phyloP scores from a whole-genome alignment of 64 coral and sea anemone genomes.

The Dendronephthya gigantea region DNA sequence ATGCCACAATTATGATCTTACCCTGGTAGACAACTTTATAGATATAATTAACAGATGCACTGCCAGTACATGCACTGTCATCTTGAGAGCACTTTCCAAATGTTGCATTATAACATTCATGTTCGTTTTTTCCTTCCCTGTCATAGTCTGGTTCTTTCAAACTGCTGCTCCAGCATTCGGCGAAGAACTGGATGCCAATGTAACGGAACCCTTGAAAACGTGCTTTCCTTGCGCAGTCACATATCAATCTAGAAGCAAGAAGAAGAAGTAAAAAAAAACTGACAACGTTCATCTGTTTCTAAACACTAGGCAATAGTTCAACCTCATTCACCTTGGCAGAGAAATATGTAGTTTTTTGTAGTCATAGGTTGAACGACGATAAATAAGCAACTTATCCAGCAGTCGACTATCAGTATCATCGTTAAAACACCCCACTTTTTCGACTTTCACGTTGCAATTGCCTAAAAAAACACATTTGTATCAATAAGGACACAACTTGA shows the following conservation, averaged over 20 bases:
- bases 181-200: slow-evolving; percentile 25
- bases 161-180: slow-evolving; percentile 17
- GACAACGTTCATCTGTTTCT: no score
- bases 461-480: no score
- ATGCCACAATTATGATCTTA: background rate
- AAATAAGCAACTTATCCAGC: background rate
- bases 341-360: background rate
- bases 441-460: background rate
- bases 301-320: no score
- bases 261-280: no score
- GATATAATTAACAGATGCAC: background rate
- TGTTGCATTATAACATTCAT: background rate
- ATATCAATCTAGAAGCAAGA: background rate
- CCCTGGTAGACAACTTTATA: background rate
- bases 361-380: background rate
- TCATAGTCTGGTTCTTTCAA: background rate
- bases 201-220: background rate
- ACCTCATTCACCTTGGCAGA: background rate
- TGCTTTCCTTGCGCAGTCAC: slow-evolving; percentile 12
- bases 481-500: no score
- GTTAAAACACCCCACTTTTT: background rate
- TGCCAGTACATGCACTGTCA: background rate
- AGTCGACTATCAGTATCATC: background rate
- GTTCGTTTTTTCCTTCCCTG: background rate
- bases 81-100: background rate